These are phyloP conservation scores for Automeris io DNA, from an alignment of 2,888 invertebrate genomes.

Conservation along the genomic window DNA sequence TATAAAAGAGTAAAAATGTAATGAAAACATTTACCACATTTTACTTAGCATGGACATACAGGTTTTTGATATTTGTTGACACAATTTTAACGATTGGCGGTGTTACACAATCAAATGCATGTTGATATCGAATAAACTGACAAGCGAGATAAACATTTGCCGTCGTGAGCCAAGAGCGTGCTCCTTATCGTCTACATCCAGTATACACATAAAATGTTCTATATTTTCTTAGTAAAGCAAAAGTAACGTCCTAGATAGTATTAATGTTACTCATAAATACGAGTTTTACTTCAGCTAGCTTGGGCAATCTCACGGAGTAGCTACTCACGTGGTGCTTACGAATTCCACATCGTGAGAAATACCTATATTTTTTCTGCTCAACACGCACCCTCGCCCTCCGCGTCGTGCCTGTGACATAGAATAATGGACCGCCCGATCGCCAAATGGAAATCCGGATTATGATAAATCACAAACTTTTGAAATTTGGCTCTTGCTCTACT, in stretches of 20 bases:
- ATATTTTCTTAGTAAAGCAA: constrained; percentile 1
- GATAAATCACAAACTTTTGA: constrained; percentile 75
- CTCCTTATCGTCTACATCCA: not conserved
- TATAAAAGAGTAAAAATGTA: too few relatives aligned
- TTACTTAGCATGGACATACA: too few relatives aligned
- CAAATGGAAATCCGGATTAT: constrained; percentile 73
- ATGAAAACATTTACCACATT: too few relatives aligned
- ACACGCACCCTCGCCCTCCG: constrained; percentile 68
- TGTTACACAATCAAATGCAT: too few relatives aligned
- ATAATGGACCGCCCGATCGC: constrained; percentile 68
- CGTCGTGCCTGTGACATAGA: constrained; percentile 67
- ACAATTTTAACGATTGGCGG: too few relatives aligned
- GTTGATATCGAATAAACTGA: too few relatives aligned
- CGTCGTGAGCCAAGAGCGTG: not conserved
- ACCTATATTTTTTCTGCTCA: constrained; percentile 40
- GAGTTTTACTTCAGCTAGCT: constrained; percentile 2
- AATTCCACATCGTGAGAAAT: constrained; percentile 9
- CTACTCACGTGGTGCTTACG: constrained; percentile 4
- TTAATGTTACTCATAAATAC: constrained; percentile 1
- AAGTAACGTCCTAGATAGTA: not conserved
- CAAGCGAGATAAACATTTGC: not conserved
- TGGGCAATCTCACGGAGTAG: not conserved
- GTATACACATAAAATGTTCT: not conserved
- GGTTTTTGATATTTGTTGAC: too few relatives aligned
- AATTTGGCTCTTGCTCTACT: constrained; percentile 62